Percentiles rank a stretch among this genome's conserved stretches.
Evolutionary conservation across 2,888 invertebrate genomes (phyloP).

Genomic region (Ormyrus rosae): DNA sequence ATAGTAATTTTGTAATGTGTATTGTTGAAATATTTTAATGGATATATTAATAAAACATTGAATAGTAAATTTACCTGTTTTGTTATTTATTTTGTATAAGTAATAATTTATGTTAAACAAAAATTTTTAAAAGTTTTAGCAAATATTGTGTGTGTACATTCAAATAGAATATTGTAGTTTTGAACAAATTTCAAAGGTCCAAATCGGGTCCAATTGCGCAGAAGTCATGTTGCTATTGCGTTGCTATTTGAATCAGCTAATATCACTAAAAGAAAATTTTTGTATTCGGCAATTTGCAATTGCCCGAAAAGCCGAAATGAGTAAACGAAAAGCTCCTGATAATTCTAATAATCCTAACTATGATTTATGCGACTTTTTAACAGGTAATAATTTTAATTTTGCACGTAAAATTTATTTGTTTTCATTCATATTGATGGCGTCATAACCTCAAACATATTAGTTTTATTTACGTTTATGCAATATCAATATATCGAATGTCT

Average conservation of each 20-base stretch:
- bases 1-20: conserved; percentile 48
- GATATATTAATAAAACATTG: conserved; percentile 38
- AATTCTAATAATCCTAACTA: conserved; percentile 78
- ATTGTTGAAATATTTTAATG: conserved; percentile 44
- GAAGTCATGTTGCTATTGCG: conserved; percentile 19
- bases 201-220: too few species aligned
- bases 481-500: too few species aligned
- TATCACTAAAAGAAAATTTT: conserved; percentile 21
- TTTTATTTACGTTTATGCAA: too few species aligned
- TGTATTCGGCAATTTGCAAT: background rate
- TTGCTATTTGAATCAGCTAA: conserved; percentile 10
- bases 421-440: background rate
- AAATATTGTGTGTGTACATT: background rate
- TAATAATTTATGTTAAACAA: conserved; percentile 19
- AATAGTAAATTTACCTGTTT: conserved; percentile 11
- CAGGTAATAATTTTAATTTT: conserved; percentile 70
- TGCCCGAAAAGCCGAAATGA: conserved; percentile 74
- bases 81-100: too few species aligned
- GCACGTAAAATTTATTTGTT: background rate
- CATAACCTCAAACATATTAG: conserved; percentile 33
- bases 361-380: conserved; percentile 81
- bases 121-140: background rate
- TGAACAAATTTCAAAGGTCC: background rate
- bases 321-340: conserved; percentile 80
- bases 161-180: background rate